phyloP scores from a whole-genome alignment of 2,797 vertebrate genomes.

The Enteromius viviparus region DNA sequence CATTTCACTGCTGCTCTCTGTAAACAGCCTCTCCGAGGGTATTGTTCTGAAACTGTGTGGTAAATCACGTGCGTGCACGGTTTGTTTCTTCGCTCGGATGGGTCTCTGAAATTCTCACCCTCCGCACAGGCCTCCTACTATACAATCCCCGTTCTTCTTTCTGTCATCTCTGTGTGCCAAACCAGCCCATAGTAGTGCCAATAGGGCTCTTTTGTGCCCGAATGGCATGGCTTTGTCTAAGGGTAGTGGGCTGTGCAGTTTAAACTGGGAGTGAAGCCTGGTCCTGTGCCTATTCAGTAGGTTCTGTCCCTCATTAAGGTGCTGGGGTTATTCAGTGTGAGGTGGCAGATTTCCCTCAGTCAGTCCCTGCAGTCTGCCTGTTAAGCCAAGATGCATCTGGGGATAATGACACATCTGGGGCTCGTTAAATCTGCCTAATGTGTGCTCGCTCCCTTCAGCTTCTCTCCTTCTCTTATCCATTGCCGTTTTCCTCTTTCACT shows the following conservation, averaged over 20 bases:
- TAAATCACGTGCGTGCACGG: conserved; percentile 6
- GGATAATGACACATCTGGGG: conserved; percentile 56
- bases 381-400: conserved; percentile 50
- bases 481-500: conserved; percentile 24
- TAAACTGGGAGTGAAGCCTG: conserved; percentile 24
- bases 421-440: conserved; percentile 49
- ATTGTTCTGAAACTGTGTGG: neutral
- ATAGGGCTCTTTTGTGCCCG: conserved; percentile 37
- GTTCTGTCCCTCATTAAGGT: conserved; percentile 22
- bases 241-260: conserved; percentile 54
- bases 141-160: conserved; percentile 27
- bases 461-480: conserved; percentile 8
- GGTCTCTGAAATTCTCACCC: conserved; percentile 39
- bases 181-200: conserved; percentile 37
- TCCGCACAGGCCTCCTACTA: neutral
- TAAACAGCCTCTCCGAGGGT: conserved; percentile 29
- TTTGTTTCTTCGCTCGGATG: conserved; percentile 1
- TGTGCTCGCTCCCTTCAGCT: conserved; percentile 21
- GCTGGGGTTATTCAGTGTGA: conserved; percentile 22
- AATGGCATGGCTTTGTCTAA: conserved; percentile 54
- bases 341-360: conserved; percentile 20
- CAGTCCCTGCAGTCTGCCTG: conserved; percentile 9
- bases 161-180: conserved; percentile 36
- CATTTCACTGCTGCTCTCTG: conserved; percentile 20
- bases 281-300: conserved; percentile 34